Base-by-base conservation (phyloP, 2,113 vertebrate species). In the Eudyptes chrysolophus region DNA sequence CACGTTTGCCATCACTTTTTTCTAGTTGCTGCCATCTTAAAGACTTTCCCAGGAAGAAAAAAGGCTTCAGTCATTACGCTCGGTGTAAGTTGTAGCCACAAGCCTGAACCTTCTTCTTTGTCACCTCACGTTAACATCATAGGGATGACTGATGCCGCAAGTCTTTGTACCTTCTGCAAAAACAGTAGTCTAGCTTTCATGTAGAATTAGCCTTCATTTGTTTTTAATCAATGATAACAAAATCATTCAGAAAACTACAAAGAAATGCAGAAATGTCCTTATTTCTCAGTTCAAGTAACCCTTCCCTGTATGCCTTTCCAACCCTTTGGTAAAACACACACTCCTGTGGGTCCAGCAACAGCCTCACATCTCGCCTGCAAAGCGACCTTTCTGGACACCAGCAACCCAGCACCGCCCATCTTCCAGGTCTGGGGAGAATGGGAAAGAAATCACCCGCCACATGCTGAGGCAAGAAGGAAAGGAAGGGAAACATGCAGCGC, bases 371-470 rank as follows among this genome's bases (percentile, higher is more conserved):
- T 46, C 21, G 7, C 40, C 71, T 36, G 54, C 54, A 68, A n/a
- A 62, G 40, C 17, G 65, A 40, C 21, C 40, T 57, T 51, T 26
- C 57, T 51, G 52, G 27, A 22, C 2, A 1, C 22, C 61, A 60
- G 21, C 52, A 68, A 46, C 38, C 5, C 29, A 58, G 54, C 38
- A 54, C 34, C 0, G 2, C 24, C 9, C 0, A 1, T 65, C 52
- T 62, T 29, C 48, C 25, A 21, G 10, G 44, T 64, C 20, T 24
- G 11, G 27, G 36, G 36, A 13, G 13, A 46, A 57, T 0, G 6
- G 40, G 27, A 58, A 49, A 66, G 40, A 65, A 60, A 44, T 21
- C 46, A 65, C 14, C 22, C 51, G 49, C 13, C 2, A 7, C 3
- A 5, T 19, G 32, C 61, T 21, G 25, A 60, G 32, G 20, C 15